Percentiles rank a stretch among this genome's conserved stretches.
Conservation (phyloP, 2,888 invertebrate species). For the Pollenia griseotomentosa region DNA sequence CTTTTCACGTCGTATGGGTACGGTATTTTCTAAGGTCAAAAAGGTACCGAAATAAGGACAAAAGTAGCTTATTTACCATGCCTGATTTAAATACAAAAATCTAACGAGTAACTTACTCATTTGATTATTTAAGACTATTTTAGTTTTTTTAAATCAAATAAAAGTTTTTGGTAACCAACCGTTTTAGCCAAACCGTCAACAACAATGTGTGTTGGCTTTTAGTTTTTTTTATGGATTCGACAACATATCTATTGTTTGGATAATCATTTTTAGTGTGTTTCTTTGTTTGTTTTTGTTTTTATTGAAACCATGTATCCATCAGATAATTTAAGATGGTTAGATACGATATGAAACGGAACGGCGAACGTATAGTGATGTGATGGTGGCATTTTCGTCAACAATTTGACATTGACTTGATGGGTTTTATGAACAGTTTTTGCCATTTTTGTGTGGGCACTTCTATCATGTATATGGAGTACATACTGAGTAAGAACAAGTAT, state of each 20-base stretch:
- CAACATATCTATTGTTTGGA: conserved; percentile 65
- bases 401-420: conserved; percentile 82
- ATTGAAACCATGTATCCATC: conserved; percentile 56
- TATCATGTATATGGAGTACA: conserved; percentile 63
- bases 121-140: no score
- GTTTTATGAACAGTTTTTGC: conserved; percentile 74
- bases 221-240: conserved; percentile 47
- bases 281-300: conserved; percentile 14
- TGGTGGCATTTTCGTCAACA: conserved; percentile 74
- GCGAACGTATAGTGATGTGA: conserved; percentile 49
- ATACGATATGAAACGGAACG: conserved; percentile 38
- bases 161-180: background rate
- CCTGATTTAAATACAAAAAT: no score
- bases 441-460: conserved; percentile 79
- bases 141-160: no score
- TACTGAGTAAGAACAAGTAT: conserved; percentile 40
- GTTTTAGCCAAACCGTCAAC: conserved; percentile 26
- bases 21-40: no score
- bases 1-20: no score
- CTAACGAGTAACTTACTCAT: no score
- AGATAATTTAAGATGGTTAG: conserved; percentile 53
- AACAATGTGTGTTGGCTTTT: conserved; percentile 56
- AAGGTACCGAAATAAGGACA: no score
- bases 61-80: no score
- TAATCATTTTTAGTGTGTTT: conserved; percentile 4